Evolutionary conservation across 2,888 invertebrate genomes (phyloP).

Genomic region (Drosophila villosipedis): DNA sequence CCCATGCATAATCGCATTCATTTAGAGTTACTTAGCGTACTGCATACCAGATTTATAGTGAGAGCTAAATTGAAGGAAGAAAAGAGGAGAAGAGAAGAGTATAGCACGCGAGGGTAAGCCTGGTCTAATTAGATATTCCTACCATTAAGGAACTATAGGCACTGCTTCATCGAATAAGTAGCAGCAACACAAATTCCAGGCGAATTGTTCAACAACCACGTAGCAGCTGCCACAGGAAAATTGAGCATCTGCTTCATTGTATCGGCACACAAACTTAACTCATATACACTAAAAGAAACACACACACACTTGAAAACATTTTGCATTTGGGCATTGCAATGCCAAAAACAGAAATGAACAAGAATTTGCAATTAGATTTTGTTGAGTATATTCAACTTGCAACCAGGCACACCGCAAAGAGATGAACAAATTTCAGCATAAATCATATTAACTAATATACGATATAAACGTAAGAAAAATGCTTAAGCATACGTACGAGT

Average conservation of each 20-base stretch:
- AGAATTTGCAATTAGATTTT: constrained; percentile 51
- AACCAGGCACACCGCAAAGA: constrained; percentile 65
- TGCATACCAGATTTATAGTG: constrained; percentile 50
- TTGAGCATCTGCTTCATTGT: constrained; percentile 42
- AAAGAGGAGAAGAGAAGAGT: not conserved
- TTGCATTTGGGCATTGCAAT: constrained; percentile 49
- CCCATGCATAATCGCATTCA: constrained; percentile 43
- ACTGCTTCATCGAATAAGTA: constrained; percentile 49
- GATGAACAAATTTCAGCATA: constrained; percentile 64
- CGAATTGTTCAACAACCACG: constrained; percentile 37
- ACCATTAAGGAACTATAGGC: constrained; percentile 27
- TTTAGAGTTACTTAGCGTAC: constrained; percentile 55
- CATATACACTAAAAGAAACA: not conserved
- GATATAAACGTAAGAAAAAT: constrained; percentile 58
- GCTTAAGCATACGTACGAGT: constrained; percentile 47
- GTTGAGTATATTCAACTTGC: constrained; percentile 50
- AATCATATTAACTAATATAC: constrained; percentile 55
- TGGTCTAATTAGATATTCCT: constrained; percentile 33
- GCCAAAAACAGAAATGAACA: constrained; percentile 42
- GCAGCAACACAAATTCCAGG: constrained; percentile 12
- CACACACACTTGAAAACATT: constrained; percentile 30
- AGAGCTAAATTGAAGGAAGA: constrained; percentile 7
- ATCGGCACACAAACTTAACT: constrained; percentile 6
- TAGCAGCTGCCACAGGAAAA: constrained; percentile 47
- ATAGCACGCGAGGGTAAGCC: constrained; percentile 5